phyloP scores from a whole-genome alignment of 1,140 invertebrate species.

The Rhyzopertha dominica region DNA sequence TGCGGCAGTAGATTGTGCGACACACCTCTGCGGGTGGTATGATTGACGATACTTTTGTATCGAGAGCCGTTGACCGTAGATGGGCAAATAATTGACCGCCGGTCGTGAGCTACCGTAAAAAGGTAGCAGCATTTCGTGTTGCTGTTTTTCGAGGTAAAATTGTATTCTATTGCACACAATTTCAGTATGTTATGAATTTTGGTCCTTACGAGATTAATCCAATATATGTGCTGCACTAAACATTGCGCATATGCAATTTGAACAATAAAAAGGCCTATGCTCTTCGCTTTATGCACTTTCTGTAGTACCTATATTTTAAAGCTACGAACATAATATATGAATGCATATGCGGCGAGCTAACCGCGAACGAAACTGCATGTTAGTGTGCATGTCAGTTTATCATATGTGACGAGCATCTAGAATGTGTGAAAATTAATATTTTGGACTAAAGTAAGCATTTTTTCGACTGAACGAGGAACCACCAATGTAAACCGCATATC shows the following conservation, averaged over 20 bases:
- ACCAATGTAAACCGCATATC: no score
- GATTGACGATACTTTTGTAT: constrained; percentile 17
- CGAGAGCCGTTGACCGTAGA: constrained; percentile 20
- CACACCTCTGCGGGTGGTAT: constrained; percentile 19
- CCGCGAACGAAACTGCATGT: no score
- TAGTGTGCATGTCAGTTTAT: no score
- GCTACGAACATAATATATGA: no score
- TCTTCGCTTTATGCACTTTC: constrained; percentile 1
- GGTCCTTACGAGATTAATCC: constrained; percentile 8
- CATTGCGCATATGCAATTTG: not conserved
- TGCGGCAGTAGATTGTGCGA: constrained; percentile 3
- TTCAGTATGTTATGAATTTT: constrained; percentile 6
- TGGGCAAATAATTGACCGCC: constrained; percentile 22
- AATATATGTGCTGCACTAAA: not conserved
- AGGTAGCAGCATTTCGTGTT: constrained; percentile 12
- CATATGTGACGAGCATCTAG: no score
- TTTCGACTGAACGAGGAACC: no score
- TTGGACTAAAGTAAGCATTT: no score
- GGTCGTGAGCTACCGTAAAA: constrained; percentile 18
- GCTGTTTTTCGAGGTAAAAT: constrained; percentile 1
- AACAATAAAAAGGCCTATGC: not conserved
- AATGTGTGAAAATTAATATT: no score
- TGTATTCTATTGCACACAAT: constrained; percentile 12
- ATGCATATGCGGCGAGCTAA: no score
- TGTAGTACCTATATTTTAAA: no score